Evolutionary conservation across 2,888 invertebrate genomes (phyloP).

Genomic region (Panzeria rudis): DNA sequence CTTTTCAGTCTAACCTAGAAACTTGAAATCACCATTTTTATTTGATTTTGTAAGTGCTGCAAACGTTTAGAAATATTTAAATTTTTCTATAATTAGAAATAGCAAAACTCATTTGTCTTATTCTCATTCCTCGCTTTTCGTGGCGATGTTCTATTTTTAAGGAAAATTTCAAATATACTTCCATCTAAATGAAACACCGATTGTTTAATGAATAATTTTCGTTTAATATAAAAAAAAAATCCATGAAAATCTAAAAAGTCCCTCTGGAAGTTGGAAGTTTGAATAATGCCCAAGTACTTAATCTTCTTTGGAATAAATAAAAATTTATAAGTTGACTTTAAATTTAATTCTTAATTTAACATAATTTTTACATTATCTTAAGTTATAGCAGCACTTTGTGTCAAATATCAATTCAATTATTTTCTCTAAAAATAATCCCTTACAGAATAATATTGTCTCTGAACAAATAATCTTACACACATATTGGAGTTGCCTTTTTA

Average conservation of each 20-base stretch:
- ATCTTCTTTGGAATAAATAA: constrained; percentile 16
- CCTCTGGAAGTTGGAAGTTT: too few species aligned
- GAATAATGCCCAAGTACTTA: constrained; percentile 9
- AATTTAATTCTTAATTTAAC: constrained; percentile 63
- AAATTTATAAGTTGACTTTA: constrained; percentile 48
- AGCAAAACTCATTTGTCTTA: neutral
- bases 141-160: neutral
- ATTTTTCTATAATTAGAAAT: neutral
- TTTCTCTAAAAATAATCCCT: constrained; percentile 53
- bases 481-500: neutral
- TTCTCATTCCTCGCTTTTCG: neutral
- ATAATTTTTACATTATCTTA: constrained; percentile 68
- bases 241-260: constrained; percentile 71
- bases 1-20: too few species aligned
- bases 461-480: neutral
- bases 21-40: too few species aligned
- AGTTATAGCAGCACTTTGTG: constrained; percentile 51
- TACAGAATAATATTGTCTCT: constrained; percentile 20
- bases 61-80: too few species aligned
- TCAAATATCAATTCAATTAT: constrained; percentile 70
- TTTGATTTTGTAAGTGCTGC: too few species aligned
- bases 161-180: neutral
- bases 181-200: neutral
- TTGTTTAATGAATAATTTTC: neutral
- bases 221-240: constrained; percentile 75